Evolutionary conservation across 2,113 vertebrate species (phyloP), one percentile per base, ranked within the genome.

Genomic region (Dicrurus megarhynchus): DNA sequence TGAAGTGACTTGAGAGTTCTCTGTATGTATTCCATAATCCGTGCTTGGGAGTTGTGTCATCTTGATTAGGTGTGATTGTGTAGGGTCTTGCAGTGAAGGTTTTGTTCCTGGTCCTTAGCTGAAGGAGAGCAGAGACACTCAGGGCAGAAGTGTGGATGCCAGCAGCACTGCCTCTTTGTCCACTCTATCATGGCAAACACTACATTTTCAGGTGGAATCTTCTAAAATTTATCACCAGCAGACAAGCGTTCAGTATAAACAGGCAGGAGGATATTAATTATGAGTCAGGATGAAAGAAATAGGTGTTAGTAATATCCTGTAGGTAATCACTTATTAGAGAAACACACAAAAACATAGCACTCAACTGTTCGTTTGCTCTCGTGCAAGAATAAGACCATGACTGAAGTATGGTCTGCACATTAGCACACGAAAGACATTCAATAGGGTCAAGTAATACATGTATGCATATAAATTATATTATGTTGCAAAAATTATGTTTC

Each of bases 31-130:
- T 90, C 90, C 59, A 50, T 70, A 88, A 86, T 84, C 90, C 1
- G 67, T 94, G 95, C 95, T 28, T 88, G 85, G 75, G 95, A 97
- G 95, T 87, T 90, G 67, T 91, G 93, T 94, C 93, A 87, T 74
- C 87, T 76, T 95, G 89, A 96, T 97, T 93, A 96, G 87, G 95
- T 95, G 95, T 19, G 89, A 96, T 61, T 0, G 0, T 20, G 28
- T 23, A 80, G 46, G 67, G 69, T 61, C 83, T 47, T 55, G 86
- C 0, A 44, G 76, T 76, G 65, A 90, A 79, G 61, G 69, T 64
- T 87, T 91, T 94, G 74, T 93, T 95, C 75, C 90, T 83, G 44
- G 70, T 84, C 39, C 75, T 80, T 49, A 52, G 68, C 75, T 76
- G 78, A 88, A 92, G 37, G 75, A 76, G 87, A 63, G 55, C 4